A percentile compares a stretch with the other conserved stretches of the same genome.
Conservation (phyloP, 2,797 vertebrate genomes). For the Antennarius maculatus region DNA sequence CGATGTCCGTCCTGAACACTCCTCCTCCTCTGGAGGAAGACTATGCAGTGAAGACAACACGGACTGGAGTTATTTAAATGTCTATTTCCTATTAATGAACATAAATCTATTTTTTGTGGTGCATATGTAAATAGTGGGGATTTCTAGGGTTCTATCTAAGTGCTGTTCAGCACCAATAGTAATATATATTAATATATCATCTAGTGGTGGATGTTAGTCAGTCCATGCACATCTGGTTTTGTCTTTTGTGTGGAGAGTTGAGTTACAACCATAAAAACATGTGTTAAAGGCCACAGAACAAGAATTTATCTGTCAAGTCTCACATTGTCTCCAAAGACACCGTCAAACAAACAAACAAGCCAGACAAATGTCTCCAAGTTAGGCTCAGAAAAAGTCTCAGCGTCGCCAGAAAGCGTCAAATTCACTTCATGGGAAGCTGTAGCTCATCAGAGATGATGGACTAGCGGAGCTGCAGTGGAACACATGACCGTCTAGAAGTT, state of each 20-base stretch:
- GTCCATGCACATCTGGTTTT: conserved; percentile 50
- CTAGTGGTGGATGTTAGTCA: background rate
- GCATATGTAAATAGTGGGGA: conserved; percentile 10
- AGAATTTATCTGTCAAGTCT: conserved; percentile 7
- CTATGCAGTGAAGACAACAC: background rate
- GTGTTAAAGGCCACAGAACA: background rate
- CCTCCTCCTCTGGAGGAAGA: background rate
- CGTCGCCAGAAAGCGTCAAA: background rate
- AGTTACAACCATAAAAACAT: conserved; percentile 12
- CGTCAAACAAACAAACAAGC: background rate
- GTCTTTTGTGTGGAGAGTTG: conserved; percentile 9
- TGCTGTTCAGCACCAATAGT: background rate
- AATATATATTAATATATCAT: no score
- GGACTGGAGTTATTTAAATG: conserved; percentile 2
- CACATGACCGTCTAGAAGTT: background rate
- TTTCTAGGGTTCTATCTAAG: background rate
- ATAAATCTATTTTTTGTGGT: background rate
- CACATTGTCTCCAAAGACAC: no score
- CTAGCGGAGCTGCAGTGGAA: background rate
- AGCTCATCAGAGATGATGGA: background rate
- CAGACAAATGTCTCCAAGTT: background rate
- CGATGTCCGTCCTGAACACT: background rate
- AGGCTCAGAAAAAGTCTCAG: background rate
- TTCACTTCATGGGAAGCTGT: background rate
- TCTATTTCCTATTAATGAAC: background rate